Base-by-base conservation (phyloP, 2,888 invertebrate species). In the Rhagium mordax region DNA sequence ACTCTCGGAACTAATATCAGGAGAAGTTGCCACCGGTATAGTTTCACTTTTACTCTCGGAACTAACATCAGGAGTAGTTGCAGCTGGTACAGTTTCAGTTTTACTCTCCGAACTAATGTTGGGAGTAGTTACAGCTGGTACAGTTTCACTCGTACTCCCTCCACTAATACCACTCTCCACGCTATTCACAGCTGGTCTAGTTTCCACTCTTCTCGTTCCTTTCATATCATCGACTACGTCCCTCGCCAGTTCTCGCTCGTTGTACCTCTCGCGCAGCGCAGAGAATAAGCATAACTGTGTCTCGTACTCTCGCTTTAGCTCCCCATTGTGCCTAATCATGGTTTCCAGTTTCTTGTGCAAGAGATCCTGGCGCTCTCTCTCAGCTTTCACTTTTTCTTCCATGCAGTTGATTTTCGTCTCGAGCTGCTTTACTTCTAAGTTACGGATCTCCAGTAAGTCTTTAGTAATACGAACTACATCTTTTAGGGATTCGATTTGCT, bases 401-500 rank as follows among this genome's bases (percentile, higher is more conserved):
- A 94, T 93, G 13, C 91, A 89, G 81, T 92, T 89, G 72, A 95
- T 88, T 81, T 95, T 92, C 66, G 91, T 89, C 76, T 87, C 86
- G 84, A 95, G 90, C 85, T 95, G 94, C 71, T 93, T 93, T 16
- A 94, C 92, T 88, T 96, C 96, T 69, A 93, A 89, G 83, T 94
- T 95, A 76, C 95, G 91, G 59, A 96, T 94, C 82, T 94, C 93
- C 20, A 96, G 86, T 83, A 96, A 88, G 80, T 95, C 94, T 85
- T 95, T 95, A 1, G 95, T 95, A 72, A 96, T 94, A 8, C 90
- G 87, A n/a, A 95, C 92, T 55, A 96, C 95, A 83, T 96, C 95
- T 85, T 95, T 95, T 33, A 95, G 88, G 0, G 95, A 94, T 51
- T 91, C 89, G 6, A 95, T 93, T 86, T 96, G 94, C 6, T 91